These are phyloP conservation scores for Tetragnatha montana DNA, from an alignment of 2,888 invertebrate genomes.

Conservation along the genomic window DNA sequence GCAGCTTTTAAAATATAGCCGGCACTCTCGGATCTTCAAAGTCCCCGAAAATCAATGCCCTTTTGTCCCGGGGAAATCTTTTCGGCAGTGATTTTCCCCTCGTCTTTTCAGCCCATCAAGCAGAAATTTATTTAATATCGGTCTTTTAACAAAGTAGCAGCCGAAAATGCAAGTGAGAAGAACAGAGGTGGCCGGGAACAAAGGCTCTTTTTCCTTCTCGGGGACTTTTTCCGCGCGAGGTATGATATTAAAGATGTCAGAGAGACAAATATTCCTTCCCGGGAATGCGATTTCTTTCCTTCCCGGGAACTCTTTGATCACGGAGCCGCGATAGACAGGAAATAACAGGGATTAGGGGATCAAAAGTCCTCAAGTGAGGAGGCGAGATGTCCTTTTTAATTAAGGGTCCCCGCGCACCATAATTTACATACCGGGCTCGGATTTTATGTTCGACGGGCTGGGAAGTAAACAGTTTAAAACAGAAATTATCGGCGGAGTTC, in stretches of 20 bases:
- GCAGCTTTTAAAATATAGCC: constrained; percentile 23
- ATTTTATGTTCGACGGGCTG: too few relatives aligned
- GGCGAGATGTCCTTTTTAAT: background rate
- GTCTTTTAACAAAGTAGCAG: constrained; percentile 48
- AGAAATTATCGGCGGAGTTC: too few relatives aligned
- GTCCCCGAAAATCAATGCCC: constrained; percentile 33
- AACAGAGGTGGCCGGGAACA: constrained; percentile 17
- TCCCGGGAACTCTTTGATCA: background rate
- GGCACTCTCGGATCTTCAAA: constrained; percentile 1
- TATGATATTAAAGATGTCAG: constrained; percentile 39
- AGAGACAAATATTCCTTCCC: constrained; percentile 22
- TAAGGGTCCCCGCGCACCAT: background rate
- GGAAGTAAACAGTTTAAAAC: too few relatives aligned
- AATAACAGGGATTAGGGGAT: background rate
- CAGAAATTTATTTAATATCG: constrained; percentile 54
- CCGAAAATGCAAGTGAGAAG: constrained; percentile 43
- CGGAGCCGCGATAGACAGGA: background rate
- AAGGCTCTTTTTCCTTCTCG: constrained; percentile 19
- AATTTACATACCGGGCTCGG: too few relatives aligned
- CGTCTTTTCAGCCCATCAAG: constrained; percentile 39
- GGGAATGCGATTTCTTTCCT: background rate
- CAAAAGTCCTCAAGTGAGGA: background rate
- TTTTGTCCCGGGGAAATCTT: constrained; percentile 28
- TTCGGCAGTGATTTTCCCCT: constrained; percentile 37
- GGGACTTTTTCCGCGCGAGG: constrained; percentile 2